These are phyloP conservation scores for Calyptomena viridis DNA, from an alignment of 2,113 vertebrate species.

Conservation along the genomic window DNA sequence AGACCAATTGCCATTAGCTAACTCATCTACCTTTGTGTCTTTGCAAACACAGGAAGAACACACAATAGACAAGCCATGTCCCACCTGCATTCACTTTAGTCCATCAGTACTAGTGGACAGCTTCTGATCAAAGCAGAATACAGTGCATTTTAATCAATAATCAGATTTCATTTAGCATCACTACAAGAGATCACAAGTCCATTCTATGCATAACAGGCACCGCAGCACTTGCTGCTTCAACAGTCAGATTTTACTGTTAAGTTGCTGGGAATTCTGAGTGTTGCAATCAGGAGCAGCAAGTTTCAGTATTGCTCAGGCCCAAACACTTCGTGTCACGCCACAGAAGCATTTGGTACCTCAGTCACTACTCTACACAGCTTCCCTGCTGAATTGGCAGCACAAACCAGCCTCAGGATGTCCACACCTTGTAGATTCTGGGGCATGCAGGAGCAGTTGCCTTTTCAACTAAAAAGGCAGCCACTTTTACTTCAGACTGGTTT, in stretches of 20 bases:
- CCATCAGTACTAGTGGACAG: neutral
- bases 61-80: neutral
- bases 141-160: neutral
- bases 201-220: neutral
- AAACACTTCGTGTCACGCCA: neutral
- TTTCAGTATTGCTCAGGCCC: neutral
- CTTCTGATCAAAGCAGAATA: neutral
- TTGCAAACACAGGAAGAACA: neutral
- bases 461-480: neutral
- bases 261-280: neutral
- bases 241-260: neutral
- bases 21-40: neutral
- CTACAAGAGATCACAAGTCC: neutral
- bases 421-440: rapidly evolving
- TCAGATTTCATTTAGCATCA: neutral
- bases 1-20: neutral
- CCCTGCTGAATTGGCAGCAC: neutral
- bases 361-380: neutral
- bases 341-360: neutral
- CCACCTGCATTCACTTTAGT: neutral
- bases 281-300: neutral
- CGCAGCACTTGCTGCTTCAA: neutral
- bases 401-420: neutral
- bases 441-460: neutral
- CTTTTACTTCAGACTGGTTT: neutral